Evolutionary conservation across 1,140 invertebrate genomes (phyloP).

Genomic region (Anagrus nilaparvatae): DNA sequence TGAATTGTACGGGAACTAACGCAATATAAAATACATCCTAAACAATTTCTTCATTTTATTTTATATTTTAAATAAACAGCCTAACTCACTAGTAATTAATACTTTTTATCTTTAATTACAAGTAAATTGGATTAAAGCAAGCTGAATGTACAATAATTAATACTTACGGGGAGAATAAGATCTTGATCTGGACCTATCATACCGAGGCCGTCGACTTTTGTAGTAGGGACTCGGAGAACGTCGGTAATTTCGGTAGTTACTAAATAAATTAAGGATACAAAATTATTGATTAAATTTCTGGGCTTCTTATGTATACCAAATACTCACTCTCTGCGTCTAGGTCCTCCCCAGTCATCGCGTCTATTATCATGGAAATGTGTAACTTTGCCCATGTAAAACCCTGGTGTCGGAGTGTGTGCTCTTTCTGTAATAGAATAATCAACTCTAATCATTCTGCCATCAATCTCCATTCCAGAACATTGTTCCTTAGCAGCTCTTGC

Average conservation of each 20-base stretch:
- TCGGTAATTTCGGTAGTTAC: conserved; percentile 39
- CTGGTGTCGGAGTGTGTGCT: conserved; percentile 94
- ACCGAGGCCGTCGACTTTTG: conserved; percentile 43
- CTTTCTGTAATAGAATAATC: conserved; percentile 97
- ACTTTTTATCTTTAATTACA: too few relatives aligned
- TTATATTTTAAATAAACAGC: too few relatives aligned
- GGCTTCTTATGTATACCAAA: too few relatives aligned
- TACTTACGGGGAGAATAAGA: conserved; percentile 81
- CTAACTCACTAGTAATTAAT: too few relatives aligned
- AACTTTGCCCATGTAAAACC: conserved; percentile 94
- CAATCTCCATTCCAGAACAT: conserved; percentile 88
- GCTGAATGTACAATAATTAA: too few relatives aligned
- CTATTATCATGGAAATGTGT: conserved; percentile 44
- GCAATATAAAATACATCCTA: too few relatives aligned
- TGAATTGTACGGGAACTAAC: too few relatives aligned
- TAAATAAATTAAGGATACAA: too few relatives aligned
- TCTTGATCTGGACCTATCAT: conserved; percentile 68
- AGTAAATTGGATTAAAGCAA: too few relatives aligned
- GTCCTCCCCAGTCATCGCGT: conserved; percentile 24
- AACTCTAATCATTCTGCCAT: conserved; percentile 85
- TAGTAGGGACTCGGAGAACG: conserved; percentile 56
- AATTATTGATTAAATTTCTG: too few relatives aligned
- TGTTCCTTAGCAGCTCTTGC: conserved; percentile 89
- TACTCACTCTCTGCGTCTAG: conserved; percentile 46
- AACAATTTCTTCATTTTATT: too few relatives aligned